Conservation (phyloP, 2,888 invertebrate genomes). For the Serripes groenlandicus region DNA sequence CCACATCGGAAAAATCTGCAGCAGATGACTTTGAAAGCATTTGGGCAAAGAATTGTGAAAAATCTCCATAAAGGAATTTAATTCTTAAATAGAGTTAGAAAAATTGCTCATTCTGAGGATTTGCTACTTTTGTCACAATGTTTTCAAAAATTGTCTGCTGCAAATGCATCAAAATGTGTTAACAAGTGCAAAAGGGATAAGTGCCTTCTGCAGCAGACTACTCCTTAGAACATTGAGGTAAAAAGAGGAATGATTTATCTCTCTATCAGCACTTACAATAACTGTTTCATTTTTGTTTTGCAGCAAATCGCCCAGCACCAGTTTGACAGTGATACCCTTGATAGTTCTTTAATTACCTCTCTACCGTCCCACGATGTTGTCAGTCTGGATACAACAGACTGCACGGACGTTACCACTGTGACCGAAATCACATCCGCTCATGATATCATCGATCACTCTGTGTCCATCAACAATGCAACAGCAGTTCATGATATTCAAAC, state of each 20-base stretch:
- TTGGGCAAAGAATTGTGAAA: no score
- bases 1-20: no score
- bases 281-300: not conserved
- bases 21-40: no score
- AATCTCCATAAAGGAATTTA: no score
- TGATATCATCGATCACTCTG: constrained; percentile 21
- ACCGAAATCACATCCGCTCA: constrained; percentile 44
- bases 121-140: no score
- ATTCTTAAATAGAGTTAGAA: no score
- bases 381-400: constrained; percentile 18
- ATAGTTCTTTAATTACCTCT: constrained; percentile 46
- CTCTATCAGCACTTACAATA: not conserved
- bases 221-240: no score
- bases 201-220: not conserved
- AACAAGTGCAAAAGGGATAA: no score
- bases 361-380: constrained; percentile 28
- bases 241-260: not conserved
- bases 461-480: not conserved
- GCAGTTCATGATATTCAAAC: not conserved
- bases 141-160: no score
- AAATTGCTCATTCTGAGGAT: no score
- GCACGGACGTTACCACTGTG: constrained; percentile 50
- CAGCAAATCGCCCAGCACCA: constrained; percentile 78
- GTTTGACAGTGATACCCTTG: constrained; percentile 63
- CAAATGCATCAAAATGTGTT: no score